Percentiles rank a stretch among this genome's conserved stretches.
Evolutionary conservation across 2,888 invertebrate species (phyloP).

Genomic region (Ectobius pallidus): DNA sequence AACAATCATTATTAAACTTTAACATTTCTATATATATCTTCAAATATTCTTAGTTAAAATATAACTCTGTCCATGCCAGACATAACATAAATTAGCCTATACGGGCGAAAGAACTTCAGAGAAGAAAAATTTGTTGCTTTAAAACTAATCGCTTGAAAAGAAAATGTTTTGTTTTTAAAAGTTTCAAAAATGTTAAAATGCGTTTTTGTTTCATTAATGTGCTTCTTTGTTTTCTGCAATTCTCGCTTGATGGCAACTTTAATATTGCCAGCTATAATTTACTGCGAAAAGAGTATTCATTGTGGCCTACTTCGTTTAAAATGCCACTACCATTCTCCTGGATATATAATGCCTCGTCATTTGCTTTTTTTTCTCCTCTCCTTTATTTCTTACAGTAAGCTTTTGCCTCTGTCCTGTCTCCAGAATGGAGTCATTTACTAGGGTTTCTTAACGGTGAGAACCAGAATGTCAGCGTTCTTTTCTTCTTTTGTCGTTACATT

Average conservation of each 20-base stretch:
- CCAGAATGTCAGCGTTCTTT: neutral
- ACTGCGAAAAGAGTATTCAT: conserved; percentile 1
- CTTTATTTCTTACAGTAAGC: neutral
- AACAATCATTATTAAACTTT: no score
- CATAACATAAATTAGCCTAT: no score
- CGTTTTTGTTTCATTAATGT: neutral
- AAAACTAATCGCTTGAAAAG: no score
- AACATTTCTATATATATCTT: no score
- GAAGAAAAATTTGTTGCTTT: no score
- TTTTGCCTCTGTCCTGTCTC: no score
- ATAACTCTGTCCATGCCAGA: no score
- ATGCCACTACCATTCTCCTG: neutral
- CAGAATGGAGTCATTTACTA: conserved; percentile 2
- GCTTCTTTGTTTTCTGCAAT: neutral
- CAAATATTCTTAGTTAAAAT: no score
- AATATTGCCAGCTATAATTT: neutral
- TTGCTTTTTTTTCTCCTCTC: neutral
- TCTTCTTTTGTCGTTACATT: neutral
- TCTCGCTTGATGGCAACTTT: neutral
- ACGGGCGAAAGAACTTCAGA: no score
- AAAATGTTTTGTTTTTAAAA: no score
- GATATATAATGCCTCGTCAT: neutral
- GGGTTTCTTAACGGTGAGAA: neutral
- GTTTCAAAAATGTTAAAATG: neutral
- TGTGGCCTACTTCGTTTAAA: neutral